Evolutionary conservation across 2,797 vertebrate species (phyloP), one percentile per base, ranked within the genome.

Genomic region (Mus minutoides): DNA sequence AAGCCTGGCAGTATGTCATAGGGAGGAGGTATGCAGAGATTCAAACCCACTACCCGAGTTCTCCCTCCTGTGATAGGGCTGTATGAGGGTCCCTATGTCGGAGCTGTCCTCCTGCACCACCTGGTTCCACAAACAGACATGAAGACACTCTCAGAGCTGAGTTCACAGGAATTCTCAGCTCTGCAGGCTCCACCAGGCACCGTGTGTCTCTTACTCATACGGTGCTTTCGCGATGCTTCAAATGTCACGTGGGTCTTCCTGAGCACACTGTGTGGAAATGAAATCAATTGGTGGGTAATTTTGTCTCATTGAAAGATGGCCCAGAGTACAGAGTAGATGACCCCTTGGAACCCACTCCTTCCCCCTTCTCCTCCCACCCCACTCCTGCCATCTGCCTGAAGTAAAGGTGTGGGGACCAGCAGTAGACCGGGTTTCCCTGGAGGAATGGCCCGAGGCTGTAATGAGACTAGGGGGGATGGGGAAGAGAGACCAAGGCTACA

Each of bases 171-270:
- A 71, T 90, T 95, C 93, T 82, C 91, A 79, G 31, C 37, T 95
- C 95, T 37, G 46, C 73, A 31, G 17, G 93, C 93, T 90, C 94
- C 95, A 54, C 95, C 88, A 75, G 96, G 88, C 58, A 94, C 62
- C 94, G 54, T 0, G 86, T 34, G 31, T 84, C 90, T 97, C 88
- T 95, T 17, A 2, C 58, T 84, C 92, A 88, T 43, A 52, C 10
- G 7, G 73, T 16, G 73, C 40, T 82, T 93, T 95, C 19, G 29
- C 9, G 40, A 21, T 34, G 96, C 60, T 94, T 96, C 96, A 98
- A 98, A 98, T 98, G 98, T 98, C 98, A 98, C 98, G 97, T 96
- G 95, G 96, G 94, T 97, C 96, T 98, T 98, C 96, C 98, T 96
- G 97, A 96, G 98, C 96, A 96, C 95, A 95, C 95, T 97, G 97